Conservation (phyloP, 2,797 vertebrate species). For the Sebastes steindachneri region DNA sequence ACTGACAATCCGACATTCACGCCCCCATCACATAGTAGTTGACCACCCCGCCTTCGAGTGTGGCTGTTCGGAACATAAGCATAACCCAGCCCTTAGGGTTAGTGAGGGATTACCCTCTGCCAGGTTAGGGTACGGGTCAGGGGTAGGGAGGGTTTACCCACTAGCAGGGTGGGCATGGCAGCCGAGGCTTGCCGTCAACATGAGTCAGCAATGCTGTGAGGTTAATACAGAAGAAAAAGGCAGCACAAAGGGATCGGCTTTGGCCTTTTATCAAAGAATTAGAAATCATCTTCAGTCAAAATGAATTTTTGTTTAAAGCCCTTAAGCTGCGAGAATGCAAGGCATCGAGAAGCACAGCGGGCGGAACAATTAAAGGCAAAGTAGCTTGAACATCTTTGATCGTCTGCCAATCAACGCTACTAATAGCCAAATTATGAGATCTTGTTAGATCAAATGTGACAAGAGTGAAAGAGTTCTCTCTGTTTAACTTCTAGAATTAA, state of each 20-base stretch:
- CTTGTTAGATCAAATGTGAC: background rate
- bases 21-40: background rate
- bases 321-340: constrained; percentile 9
- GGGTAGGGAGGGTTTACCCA: no score
- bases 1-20: background rate
- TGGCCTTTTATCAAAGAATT: constrained; percentile 28
- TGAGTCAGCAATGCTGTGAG: background rate
- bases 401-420: constrained; percentile 22
- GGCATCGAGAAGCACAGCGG: background rate
- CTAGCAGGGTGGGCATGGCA: no score
- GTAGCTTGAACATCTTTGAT: constrained; percentile 42
- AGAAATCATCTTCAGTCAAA: constrained; percentile 9
- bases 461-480: background rate
- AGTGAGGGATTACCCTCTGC: background rate
- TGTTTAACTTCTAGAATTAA: background rate
- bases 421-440: constrained; percentile 12
- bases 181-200: no score
- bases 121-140: background rate
- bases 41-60: background rate
- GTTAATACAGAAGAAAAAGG: background rate
- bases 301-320: constrained; percentile 30
- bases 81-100: background rate
- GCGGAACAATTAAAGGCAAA: constrained; percentile 5
- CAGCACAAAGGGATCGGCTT: background rate
- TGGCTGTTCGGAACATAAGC: background rate